These are phyloP conservation scores for Cremastobaeus sp. DNA, from an alignment of 2,888 invertebrate genomes.

Conservation along the genomic window DNA sequence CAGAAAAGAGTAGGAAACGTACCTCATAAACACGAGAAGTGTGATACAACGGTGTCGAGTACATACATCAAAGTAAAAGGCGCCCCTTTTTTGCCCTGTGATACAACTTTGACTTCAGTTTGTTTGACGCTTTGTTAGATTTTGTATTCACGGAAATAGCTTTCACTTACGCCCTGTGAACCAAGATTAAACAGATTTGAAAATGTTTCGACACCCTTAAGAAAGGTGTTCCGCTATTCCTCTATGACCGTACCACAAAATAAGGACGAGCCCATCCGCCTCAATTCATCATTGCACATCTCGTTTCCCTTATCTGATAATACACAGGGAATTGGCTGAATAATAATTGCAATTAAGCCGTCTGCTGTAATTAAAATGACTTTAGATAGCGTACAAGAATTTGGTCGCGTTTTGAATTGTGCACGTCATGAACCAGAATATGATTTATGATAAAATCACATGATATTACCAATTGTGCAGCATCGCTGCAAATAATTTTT, in stretches of 20 bases:
- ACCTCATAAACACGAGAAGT: slow-evolving; percentile 73
- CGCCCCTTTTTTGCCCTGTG: slow-evolving; percentile 63
- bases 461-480: slow-evolving; percentile 5
- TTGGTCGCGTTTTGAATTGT: too few relatives aligned
- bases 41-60: slow-evolving; percentile 72
- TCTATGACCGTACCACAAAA: slow-evolving; percentile 34
- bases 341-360: too few relatives aligned
- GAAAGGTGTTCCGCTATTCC: slow-evolving; percentile 50
- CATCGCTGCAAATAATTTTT: slow-evolving; percentile 12
- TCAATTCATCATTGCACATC: slow-evolving; percentile 22
- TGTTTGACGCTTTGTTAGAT: slow-evolving; percentile 78
- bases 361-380: too few relatives aligned
- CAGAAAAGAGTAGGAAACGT: slow-evolving; percentile 67
- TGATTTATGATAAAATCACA: too few relatives aligned
- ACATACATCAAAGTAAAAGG: slow-evolving; percentile 72
- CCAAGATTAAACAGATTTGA: slow-evolving; percentile 78
- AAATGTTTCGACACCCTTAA: slow-evolving; percentile 70
- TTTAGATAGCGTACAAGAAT: too few relatives aligned
- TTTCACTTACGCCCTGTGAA: slow-evolving; percentile 76
- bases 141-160: slow-evolving; percentile 77
- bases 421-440: too few relatives aligned
- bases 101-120: slow-evolving; percentile 73
- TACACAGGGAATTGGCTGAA: too few relatives aligned
- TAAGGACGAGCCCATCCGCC: slow-evolving; percentile 45
- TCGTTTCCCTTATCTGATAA: slow-evolving; percentile 34